A percentile compares a stretch with the other conserved stretches of the same genome.
Evolutionary conservation across 2,888 invertebrate species (phyloP).

Genomic region (Caenorhabditis wallacei): DNA sequence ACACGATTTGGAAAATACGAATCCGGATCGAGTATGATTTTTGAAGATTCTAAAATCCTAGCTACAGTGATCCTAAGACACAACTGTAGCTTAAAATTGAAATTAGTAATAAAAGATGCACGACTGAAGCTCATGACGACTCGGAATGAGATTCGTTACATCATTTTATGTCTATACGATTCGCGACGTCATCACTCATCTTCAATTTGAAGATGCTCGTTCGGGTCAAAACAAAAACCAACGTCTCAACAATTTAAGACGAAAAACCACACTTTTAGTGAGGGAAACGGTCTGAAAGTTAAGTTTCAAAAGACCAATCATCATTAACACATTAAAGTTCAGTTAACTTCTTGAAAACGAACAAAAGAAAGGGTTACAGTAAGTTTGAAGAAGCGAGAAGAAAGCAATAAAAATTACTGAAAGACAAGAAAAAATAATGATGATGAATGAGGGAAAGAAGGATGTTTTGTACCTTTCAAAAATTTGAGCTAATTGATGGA

Average conservation of each 20-base stretch:
- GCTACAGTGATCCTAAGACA: no score
- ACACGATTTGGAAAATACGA: conserved; percentile 4
- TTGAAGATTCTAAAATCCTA: background rate
- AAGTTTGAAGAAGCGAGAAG: conserved; percentile 37
- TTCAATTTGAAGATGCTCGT: background rate
- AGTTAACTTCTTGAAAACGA: background rate
- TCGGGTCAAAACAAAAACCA: no score
- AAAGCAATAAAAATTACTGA: conserved; percentile 49
- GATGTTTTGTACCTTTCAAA: conserved; percentile 15
- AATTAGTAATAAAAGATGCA: no score
- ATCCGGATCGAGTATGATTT: no score
- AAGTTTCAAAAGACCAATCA: background rate
- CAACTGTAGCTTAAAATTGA: no score
- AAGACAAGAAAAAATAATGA: conserved; percentile 25
- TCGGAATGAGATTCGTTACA: background rate
- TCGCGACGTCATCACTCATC: conserved; percentile 40
- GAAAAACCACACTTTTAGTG: background rate
- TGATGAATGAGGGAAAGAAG: conserved; percentile 11
- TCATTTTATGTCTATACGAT: conserved; percentile 33
- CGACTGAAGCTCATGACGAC: no score
- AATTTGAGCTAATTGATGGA: conserved; percentile 55
- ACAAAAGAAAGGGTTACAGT: conserved; percentile 43
- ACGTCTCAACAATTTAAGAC: no score
- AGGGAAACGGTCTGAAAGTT: background rate
- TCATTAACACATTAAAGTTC: background rate